Evolutionary conservation across 2,888 invertebrate species (phyloP), one percentile per base, ranked within the genome.

Genomic region (Eilema griseolum): DNA sequence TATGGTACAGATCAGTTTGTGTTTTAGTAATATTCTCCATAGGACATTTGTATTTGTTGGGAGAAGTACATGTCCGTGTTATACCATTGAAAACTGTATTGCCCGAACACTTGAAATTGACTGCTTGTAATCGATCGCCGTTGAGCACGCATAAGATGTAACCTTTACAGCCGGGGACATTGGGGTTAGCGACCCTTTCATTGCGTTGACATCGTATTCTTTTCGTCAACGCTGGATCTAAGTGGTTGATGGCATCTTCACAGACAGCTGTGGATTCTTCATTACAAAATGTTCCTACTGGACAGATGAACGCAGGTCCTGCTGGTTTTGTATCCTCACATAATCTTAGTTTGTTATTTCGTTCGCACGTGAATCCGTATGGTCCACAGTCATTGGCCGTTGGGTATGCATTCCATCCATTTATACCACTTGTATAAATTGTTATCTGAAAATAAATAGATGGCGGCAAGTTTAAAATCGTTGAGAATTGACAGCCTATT

Each of bases 111-210:
- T 92, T 92, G 76, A 95, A 95, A 71, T 93, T 94, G 67, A 95
- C 93, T 23, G 93, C 94, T 86, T 94, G 94, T 77, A 94, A 93
- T 52, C 92, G 90, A 70, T 90, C 91, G 73, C 90, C 93, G 76
- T 93, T 94, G 0, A 93, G 90, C 28, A 95, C 92, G 77, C 95
- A 95, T 0, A 95, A 84, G 59, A 95, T 94, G 78, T 95, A 95
- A 11, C 94, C 95, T 82, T 95, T 95, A 82, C 95, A 95, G 5
- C 88, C 91, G 0, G 93, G 89, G 0, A 95, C 92, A 68, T 83
- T 92, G 0, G 94, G 91, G 71, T 95, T 95, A 0, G 92, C 93
- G 12, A 95, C 88, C 73, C 95, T 89, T 80, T 95, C 94, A 71
- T 92, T 90, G 66, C 90, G 89, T 46, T 89, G 88, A 69, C 94